phyloP scores from a whole-genome alignment of 2,888 invertebrate species.

The Cheilosia vernalis region DNA sequence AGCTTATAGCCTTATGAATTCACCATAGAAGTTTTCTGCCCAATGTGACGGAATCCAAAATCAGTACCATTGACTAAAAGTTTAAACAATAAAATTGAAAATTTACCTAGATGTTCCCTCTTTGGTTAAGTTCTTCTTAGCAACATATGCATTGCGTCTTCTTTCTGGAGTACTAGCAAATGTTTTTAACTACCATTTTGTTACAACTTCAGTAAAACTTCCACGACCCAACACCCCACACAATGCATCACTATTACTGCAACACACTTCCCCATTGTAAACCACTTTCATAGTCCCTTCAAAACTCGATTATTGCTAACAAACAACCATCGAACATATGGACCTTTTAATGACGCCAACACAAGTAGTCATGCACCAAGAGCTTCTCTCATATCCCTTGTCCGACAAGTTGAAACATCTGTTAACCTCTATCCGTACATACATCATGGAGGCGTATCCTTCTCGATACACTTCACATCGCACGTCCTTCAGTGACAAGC shows the following conservation, averaged over 20 bases:
- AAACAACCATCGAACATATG: not conserved
- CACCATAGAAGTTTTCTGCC: too few relatives aligned
- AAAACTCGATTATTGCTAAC: not conserved
- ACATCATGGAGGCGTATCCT: not conserved
- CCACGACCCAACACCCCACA: too few relatives aligned
- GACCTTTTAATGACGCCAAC: constrained; percentile 31
- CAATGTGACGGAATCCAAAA: too few relatives aligned
- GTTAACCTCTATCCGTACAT: constrained; percentile 31
- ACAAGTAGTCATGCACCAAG: not conserved
- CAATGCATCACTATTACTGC: not conserved
- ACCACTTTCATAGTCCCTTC: not conserved
- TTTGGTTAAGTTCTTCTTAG: too few relatives aligned
- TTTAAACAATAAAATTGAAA: too few relatives aligned
- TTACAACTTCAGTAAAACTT: too few relatives aligned
- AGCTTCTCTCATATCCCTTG: constrained; percentile 25
- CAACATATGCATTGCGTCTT: too few relatives aligned
- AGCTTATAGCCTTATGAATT: too few relatives aligned
- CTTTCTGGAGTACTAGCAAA: too few relatives aligned
- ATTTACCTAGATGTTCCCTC: too few relatives aligned
- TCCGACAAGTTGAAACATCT: constrained; percentile 67
- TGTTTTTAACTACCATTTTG: too few relatives aligned
- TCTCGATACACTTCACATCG: not conserved
- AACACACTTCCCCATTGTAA: not conserved
- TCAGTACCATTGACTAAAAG: too few relatives aligned
- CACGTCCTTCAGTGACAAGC: constrained; percentile 22